Conservation (phyloP, 2,888 invertebrate species). For the Chironomus riparius region DNA sequence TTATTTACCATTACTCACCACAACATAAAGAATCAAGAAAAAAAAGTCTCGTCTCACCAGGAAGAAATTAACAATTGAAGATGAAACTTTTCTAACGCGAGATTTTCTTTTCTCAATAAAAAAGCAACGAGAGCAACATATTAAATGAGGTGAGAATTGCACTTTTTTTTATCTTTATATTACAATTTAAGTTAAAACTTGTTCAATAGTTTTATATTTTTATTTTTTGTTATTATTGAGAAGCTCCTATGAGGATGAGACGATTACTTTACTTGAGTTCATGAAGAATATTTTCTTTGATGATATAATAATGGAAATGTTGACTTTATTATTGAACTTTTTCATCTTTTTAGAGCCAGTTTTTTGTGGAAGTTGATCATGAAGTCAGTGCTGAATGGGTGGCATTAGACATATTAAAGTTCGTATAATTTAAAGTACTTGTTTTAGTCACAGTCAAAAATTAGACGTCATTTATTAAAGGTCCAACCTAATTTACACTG, state of each 20-base stretch:
- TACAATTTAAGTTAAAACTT: too few relatives aligned
- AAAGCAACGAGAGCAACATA: conserved; percentile 14
- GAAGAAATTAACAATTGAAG: conserved; percentile 22
- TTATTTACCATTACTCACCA: neutral
- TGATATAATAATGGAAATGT: neutral
- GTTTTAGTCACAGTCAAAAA: too few relatives aligned
- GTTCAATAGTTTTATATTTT: neutral
- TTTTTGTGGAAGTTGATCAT: neutral
- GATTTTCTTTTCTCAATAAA: neutral
- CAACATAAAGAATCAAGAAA: neutral
- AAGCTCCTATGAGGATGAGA: too few relatives aligned
- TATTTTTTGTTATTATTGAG: too few relatives aligned
- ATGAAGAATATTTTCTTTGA: too few relatives aligned
- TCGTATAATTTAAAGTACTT: too few relatives aligned
- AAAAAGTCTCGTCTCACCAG: conserved; percentile 8
- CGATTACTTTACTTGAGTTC: too few relatives aligned
- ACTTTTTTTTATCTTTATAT: neutral
- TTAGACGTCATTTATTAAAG: too few relatives aligned
- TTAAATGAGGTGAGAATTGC: conserved; percentile 18
- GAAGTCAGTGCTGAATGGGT: neutral
- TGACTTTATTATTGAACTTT: neutral
- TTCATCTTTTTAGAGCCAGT: neutral
- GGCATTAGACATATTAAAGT: too few relatives aligned
- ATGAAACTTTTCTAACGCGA: conserved; percentile 4
- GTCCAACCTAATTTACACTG: too few relatives aligned